Base-by-base conservation (phyloP, 2,888 invertebrate species). In the Allygus modestus region DNA sequence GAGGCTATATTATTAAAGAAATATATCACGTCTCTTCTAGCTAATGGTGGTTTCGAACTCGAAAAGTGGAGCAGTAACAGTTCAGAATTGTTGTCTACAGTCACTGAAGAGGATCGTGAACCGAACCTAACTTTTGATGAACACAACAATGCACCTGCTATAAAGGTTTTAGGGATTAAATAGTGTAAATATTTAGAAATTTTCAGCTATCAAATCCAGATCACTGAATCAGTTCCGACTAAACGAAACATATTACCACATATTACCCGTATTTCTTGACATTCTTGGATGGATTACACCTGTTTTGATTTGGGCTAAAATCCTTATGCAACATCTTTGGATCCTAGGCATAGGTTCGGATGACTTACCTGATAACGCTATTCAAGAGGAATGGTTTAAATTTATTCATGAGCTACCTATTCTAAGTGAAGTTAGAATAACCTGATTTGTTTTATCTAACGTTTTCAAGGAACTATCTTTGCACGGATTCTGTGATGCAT, bases 401-500 rank as follows among this genome's bases (percentile, higher is more conserved):
- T 77, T 43, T 46, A 1, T 77, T 26, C 0, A 43, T n/a, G 46
- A 46, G 9, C 15, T 77, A 23, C 41, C 41, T 9, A 20, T 43
- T 12, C 28, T 77, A 23, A 26, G 15, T 20, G n/a, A 23, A 20
- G 11, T 77, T 12, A 46, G 12, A 20, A 41, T 77, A 9, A 15
- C 43, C n/a, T 43, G 77, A 1, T 1, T n/a, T 17, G 26, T 69
- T 69, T 4, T 28, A 15, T 26, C 23, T 20, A 15, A 26, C 26
- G 15, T 7, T 4, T 69, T 9, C 28, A 20, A n/a, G 12, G n/a
- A 28, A 15, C 26, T 33, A 26, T 43, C 12, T 20, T 4, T 12
- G 41, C 77, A 77, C 26, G 43, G 77, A 9, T 77, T 77, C 23
- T 41, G 20, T 43, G 26, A 77, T 77, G 77, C 46, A 15, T 77